Percentiles rank a stretch among this genome's conserved stretches.
These are phyloP conservation scores for Notamacropus eugenii DNA, from an alignment of 2,797 vertebrate species.

Conservation along the genomic window DNA sequence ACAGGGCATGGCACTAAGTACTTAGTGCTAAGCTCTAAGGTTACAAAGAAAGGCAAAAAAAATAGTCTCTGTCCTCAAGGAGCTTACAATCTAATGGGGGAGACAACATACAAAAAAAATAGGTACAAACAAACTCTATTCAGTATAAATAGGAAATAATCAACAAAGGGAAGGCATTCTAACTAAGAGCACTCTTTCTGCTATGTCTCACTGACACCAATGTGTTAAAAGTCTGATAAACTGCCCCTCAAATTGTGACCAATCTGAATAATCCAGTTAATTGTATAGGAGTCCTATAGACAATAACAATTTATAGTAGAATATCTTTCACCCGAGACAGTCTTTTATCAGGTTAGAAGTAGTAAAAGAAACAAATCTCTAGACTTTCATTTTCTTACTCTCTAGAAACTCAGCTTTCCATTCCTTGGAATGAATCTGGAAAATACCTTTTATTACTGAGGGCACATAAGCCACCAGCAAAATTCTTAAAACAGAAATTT, in stretches of 20 bases:
- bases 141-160: not conserved
- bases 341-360: slow-evolving; percentile 78
- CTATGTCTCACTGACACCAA: not conserved
- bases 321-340: slow-evolving; percentile 60
- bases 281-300: slow-evolving; percentile 67
- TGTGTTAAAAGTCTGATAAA: slow-evolving; percentile 68
- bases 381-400: slow-evolving; percentile 76
- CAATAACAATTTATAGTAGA: slow-evolving; percentile 45
- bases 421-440: slow-evolving; percentile 66
- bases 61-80: not conserved
- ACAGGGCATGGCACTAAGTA: not conserved
- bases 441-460: slow-evolving; percentile 70
- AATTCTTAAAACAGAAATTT: slow-evolving; percentile 68
- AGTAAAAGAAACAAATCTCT: slow-evolving; percentile 74
- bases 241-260: slow-evolving; percentile 65
- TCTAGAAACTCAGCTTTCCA: slow-evolving; percentile 63
- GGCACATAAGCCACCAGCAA: slow-evolving; percentile 57
- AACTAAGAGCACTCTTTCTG: not conserved
- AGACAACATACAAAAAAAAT: not conserved
- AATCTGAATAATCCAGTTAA: slow-evolving; percentile 76
- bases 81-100: not conserved
- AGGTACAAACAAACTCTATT: not conserved
- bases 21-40: not conserved
- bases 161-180: not conserved
- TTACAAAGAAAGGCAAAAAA: not conserved